Conservation (phyloP, 2,113 vertebrate genomes). For the Edolisoma coerulescens region DNA sequence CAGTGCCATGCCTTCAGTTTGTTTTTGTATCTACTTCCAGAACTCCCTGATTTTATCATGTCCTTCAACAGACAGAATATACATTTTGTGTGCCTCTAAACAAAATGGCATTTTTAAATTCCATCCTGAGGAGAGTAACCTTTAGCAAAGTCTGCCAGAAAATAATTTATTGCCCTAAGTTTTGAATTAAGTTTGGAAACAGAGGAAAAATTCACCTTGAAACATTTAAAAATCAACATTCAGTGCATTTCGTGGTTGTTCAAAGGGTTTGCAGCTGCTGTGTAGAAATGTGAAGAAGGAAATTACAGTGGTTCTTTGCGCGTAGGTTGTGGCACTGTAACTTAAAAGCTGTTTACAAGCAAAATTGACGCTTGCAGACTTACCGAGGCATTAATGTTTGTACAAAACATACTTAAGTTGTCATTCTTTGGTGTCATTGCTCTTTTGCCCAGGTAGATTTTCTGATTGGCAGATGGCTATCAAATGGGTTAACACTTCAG, state of each 20-base stretch:
- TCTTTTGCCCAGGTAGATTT: not conserved
- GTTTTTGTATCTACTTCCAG: not conserved
- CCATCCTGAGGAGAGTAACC: not conserved
- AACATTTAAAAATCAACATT: not conserved
- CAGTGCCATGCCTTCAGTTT: not conserved
- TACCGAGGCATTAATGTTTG: not conserved
- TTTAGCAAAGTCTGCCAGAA: not conserved
- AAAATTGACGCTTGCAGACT: not conserved
- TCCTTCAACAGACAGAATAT: not conserved
- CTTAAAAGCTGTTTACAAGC: not conserved
- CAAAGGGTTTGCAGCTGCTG: not conserved
- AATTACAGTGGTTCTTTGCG: not conserved
- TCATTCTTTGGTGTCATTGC: not conserved
- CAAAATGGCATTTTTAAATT: not conserved
- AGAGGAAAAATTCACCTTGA: not conserved
- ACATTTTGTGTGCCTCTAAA: not conserved
- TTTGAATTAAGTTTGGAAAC: not conserved
- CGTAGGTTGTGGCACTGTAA: not conserved
- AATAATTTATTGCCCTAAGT: not conserved
- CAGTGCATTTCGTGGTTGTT: not conserved
- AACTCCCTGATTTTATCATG: not conserved
- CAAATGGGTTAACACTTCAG: not conserved
- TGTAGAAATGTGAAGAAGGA: not conserved
- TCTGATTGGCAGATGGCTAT: not conserved
- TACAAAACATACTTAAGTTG: not conserved